phyloP scores from a whole-genome alignment of 64 coral and sea anemone genomes.

The Stylophora pistillata region DNA sequence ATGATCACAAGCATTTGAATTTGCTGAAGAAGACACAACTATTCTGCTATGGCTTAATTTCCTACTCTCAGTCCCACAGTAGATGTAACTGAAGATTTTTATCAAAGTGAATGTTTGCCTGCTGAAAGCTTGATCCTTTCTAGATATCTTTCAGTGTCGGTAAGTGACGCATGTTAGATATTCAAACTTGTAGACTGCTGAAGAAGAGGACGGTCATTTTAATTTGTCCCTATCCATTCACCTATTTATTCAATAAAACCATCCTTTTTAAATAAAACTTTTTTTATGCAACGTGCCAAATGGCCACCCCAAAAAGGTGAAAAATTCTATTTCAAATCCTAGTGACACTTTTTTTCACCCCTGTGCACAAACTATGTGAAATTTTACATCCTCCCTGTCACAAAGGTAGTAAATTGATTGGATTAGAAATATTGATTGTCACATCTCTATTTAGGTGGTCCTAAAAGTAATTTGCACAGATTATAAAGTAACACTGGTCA shows the following conservation, averaged over 20 bases:
- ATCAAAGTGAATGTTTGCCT: background rate
- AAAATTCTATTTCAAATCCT: too few relatives aligned
- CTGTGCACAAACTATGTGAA: too few relatives aligned
- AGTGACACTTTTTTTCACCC: too few relatives aligned
- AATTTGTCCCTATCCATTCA: background rate
- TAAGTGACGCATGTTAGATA: conserved; percentile 18
- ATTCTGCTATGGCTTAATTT: conserved; percentile 9
- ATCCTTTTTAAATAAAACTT: background rate
- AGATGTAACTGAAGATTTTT: conserved; percentile 15
- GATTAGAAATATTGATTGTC: too few relatives aligned
- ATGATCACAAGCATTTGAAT: background rate
- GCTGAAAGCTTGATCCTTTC: background rate
- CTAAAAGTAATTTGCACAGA: too few relatives aligned
- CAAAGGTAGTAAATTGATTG: too few relatives aligned
- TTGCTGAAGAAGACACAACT: conserved; percentile 11
- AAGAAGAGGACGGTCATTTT: background rate
- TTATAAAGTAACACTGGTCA: too few relatives aligned
- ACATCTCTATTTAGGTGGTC: too few relatives aligned
- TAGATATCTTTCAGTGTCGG: background rate
- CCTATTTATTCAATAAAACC: background rate
- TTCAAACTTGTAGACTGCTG: background rate
- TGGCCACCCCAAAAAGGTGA: too few relatives aligned
- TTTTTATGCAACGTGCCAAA: too few relatives aligned
- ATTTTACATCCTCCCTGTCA: too few relatives aligned
- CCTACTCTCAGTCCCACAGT: background rate